Evolutionary conservation across 2,888 invertebrate species (phyloP).

Genomic region (Tuberolachnus salignus): DNA sequence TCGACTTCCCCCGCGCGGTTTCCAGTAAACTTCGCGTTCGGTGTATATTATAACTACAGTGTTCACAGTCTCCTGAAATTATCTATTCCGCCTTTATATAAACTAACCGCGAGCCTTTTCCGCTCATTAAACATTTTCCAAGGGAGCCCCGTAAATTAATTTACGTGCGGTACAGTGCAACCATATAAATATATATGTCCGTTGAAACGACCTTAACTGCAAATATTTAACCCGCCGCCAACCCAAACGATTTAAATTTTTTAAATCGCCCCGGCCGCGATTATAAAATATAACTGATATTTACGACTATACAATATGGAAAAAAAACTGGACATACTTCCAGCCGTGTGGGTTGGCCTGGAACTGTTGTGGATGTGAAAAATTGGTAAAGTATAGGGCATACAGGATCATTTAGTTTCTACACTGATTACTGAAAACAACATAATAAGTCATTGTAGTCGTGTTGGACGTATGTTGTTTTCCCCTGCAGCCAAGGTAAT

Average conservation of each 20-base stretch:
- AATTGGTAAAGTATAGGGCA: too few species aligned
- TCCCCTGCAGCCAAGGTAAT: too few species aligned
- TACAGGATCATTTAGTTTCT: too few species aligned
- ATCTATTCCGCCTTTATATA: slow-evolving; percentile 7
- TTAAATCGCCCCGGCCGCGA: neutral
- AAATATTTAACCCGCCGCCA: neutral
- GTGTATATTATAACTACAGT: neutral
- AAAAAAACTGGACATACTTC: too few species aligned
- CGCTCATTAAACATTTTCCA: slow-evolving; percentile 31
- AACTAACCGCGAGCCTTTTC: slow-evolving; percentile 27
- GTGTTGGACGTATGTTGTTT: too few species aligned
- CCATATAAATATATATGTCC: neutral
- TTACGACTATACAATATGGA: too few species aligned
- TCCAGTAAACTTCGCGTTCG: neutral
- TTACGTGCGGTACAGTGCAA: neutral
- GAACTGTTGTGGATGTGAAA: too few species aligned
- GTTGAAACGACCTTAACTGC: neutral
- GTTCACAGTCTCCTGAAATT: neutral
- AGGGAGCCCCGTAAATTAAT: slow-evolving; percentile 20
- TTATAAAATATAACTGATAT: neutral
- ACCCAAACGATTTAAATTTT: neutral
- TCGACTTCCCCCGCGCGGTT: slow-evolving; percentile 27
- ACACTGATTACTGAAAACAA: too few species aligned
- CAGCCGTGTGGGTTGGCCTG: too few species aligned
- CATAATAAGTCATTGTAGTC: too few species aligned